A percentile compares a stretch with the other conserved stretches of the same genome.
Evolutionary conservation across 1,140 invertebrate genomes (phyloP).

Genomic region (Solen grandis): DNA sequence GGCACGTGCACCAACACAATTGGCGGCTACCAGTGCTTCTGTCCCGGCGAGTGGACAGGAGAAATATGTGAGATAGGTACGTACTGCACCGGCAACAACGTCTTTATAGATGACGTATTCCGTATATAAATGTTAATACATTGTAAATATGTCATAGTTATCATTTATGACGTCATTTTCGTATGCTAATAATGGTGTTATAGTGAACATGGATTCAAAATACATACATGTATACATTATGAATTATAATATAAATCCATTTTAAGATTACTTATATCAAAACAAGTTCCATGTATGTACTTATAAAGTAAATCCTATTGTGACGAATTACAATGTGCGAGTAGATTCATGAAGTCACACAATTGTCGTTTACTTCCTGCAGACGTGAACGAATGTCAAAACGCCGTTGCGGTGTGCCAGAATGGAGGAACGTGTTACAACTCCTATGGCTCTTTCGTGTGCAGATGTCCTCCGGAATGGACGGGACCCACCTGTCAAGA

Average conservation of each 20-base stretch:
- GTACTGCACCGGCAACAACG: neutral
- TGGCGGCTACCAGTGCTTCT: constrained; percentile 67
- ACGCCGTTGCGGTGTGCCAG: constrained; percentile 50
- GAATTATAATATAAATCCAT: too few relatives aligned
- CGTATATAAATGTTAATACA: neutral
- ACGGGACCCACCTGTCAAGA: constrained; percentile 42
- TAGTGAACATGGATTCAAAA: too few relatives aligned
- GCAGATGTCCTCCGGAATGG: constrained; percentile 81
- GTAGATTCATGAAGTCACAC: too few relatives aligned
- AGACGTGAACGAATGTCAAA: constrained; percentile 48
- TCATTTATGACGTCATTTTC: neutral
- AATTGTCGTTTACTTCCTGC: too few relatives aligned
- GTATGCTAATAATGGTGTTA: too few relatives aligned
- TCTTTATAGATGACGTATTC: neutral
- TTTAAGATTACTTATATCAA: too few relatives aligned
- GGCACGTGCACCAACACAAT: constrained; percentile 71
- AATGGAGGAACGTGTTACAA: constrained; percentile 63
- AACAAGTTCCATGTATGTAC: too few relatives aligned
- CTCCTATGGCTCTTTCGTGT: constrained; percentile 41
- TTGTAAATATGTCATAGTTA: neutral
- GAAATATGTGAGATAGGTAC: constrained; percentile 58
- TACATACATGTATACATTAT: neutral
- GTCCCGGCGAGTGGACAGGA: constrained; percentile 67
- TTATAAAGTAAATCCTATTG: too few relatives aligned
- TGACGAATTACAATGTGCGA: too few relatives aligned